Conservation (phyloP, 2,888 invertebrate species). For the Cotesia congregata region DNA sequence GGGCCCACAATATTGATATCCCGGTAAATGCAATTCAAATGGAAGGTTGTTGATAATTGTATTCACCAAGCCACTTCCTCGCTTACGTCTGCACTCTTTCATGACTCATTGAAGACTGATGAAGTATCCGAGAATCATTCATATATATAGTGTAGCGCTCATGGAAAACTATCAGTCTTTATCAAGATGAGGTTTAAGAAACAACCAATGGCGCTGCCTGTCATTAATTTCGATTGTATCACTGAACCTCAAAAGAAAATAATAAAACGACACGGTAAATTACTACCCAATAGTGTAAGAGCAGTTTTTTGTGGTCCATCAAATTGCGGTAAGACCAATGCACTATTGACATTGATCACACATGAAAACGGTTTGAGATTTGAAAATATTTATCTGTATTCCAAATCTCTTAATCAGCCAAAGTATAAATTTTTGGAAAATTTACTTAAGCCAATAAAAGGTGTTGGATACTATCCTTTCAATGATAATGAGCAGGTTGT, state of each 20-base stretch:
- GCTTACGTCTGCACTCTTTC: constrained; percentile 27
- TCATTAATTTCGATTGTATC: neutral
- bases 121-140: constrained; percentile 37
- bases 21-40: neutral
- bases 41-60: constrained; percentile 39
- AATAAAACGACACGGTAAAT: neutral
- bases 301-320: constrained; percentile 44
- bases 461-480: constrained; percentile 51
- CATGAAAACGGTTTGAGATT: constrained; percentile 45
- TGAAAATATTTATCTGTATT: constrained; percentile 46
- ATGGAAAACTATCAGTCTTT: constrained; percentile 16
- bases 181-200: constrained; percentile 10
- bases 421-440: constrained; percentile 55
- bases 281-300: constrained; percentile 53
- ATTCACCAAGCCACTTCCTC: neutral
- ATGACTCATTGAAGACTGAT: constrained; percentile 46
- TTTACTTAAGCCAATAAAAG: constrained; percentile 47
- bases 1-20: constrained; percentile 58
- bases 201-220: constrained; percentile 20
- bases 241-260: neutral
- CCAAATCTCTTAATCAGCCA: constrained; percentile 47
- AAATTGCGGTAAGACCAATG: constrained; percentile 48
- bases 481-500: constrained; percentile 45
- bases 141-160: too few species aligned
- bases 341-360: constrained; percentile 41